Conservation (phyloP, 2,797 vertebrate genomes). For the Alcedo quadribrachys region DNA sequence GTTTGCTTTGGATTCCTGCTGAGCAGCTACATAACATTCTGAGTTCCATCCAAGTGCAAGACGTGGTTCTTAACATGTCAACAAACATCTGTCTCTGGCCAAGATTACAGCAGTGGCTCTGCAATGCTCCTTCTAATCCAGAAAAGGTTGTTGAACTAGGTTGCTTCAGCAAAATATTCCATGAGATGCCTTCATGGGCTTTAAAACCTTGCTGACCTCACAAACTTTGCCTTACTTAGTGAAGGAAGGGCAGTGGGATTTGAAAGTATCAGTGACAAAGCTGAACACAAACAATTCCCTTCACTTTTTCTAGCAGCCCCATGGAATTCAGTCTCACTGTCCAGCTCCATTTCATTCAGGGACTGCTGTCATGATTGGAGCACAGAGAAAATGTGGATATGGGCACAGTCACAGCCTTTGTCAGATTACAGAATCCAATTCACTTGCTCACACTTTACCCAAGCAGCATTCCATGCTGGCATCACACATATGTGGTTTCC, state of each 20-base stretch:
- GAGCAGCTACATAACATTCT: neutral
- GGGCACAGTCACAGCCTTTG: neutral
- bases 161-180: neutral
- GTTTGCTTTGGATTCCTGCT: neutral
- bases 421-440: neutral
- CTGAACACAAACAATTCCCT: neutral
- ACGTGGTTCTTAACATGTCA: neutral
- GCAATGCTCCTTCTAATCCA: neutral
- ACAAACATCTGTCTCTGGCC: neutral
- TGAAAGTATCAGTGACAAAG: neutral
- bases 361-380: neutral
- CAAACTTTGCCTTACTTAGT: neutral
- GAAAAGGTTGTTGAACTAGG: neutral
- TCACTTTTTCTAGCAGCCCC: neutral
- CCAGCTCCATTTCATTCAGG: neutral
- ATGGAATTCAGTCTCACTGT: neutral
- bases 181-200: neutral
- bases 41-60: slow-evolving; percentile 10
- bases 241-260: neutral
- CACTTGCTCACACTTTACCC: neutral
- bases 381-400: neutral
- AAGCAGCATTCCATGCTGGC: neutral
- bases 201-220: neutral
- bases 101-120: neutral
- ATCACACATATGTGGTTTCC: neutral